These are phyloP conservation scores for Coboldia fuscipes DNA, from an alignment of 1,140 invertebrate genomes.

Conservation along the genomic window DNA sequence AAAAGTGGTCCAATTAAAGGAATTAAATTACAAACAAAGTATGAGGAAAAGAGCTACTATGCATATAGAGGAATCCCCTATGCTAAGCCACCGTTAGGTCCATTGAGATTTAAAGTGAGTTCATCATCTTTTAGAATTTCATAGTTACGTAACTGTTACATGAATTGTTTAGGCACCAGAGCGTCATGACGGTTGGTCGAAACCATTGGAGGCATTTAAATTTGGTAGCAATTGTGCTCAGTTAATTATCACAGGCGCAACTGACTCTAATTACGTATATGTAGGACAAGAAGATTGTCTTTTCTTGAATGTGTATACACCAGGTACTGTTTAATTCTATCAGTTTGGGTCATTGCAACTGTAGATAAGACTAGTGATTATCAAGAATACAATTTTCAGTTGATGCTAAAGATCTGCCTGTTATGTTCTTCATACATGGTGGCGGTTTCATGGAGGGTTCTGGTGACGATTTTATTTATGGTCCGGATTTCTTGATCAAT, in stretches of 20 bases:
- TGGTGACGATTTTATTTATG: slow-evolving; percentile 17
- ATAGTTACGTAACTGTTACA: no score
- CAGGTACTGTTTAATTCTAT: slow-evolving; percentile 6
- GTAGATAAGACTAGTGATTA: slow-evolving; percentile 2
- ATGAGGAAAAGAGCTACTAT: background rate
- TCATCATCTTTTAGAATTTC: no score
- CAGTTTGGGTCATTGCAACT: background rate
- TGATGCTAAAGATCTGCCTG: slow-evolving; percentile 12
- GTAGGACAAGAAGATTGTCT: slow-evolving; percentile 34
- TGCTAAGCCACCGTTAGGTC: background rate
- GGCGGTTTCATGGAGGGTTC: slow-evolving; percentile 19
- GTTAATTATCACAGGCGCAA: background rate
- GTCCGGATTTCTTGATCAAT: slow-evolving; percentile 31
- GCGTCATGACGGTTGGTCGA: background rate
- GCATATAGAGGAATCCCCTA: background rate
- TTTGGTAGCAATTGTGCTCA: background rate
- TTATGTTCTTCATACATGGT: slow-evolving; percentile 3
- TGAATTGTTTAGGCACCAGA: background rate
- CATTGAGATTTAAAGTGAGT: background rate
- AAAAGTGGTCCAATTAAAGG: background rate
- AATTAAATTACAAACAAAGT: background rate
- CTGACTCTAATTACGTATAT: background rate
- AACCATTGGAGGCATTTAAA: background rate
- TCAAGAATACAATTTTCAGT: slow-evolving; percentile 5
- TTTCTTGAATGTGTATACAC: slow-evolving; percentile 33